A percentile compares a stretch with the other conserved stretches of the same genome.
These are phyloP conservation scores for Stylophora pistillata DNA, from an alignment of 64 coral and sea anemone genomes.

Conservation along the genomic window DNA sequence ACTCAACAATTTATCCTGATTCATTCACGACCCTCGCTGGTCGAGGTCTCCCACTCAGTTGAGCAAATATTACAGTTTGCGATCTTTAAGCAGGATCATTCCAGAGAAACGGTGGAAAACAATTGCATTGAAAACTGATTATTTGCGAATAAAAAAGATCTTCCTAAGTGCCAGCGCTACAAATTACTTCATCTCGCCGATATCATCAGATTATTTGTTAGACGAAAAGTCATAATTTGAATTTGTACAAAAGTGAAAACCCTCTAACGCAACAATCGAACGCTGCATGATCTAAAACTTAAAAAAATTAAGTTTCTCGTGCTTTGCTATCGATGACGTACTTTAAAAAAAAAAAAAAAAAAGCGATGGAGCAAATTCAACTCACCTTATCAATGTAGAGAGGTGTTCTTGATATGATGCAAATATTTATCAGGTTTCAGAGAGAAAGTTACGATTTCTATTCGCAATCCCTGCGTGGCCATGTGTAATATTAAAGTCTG, in stretches of 20 bases:
- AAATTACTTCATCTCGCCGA: slow-evolving; percentile 24
- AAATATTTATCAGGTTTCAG: slow-evolving; percentile 36
- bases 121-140: neutral
- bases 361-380: neutral
- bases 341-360: neutral
- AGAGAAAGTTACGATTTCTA: neutral
- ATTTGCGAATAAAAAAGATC: slow-evolving; percentile 11
- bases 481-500: slow-evolving; percentile 22
- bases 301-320: neutral
- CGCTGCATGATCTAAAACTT: neutral
- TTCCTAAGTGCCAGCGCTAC: neutral
- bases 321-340: neutral
- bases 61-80: neutral
- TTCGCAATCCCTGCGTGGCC: neutral
- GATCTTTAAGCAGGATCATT: neutral
- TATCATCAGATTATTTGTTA: slow-evolving; percentile 14
- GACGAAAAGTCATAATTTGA: slow-evolving; percentile 34
- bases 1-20: neutral
- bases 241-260: slow-evolving; percentile 13
- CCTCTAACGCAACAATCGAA: neutral
- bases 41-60: neutral
- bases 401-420: neutral
- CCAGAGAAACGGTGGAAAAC: neutral
- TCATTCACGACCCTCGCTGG: neutral
- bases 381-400: slow-evolving; percentile 6